Percentiles rank a stretch among this genome's conserved stretches.
Conservation (phyloP, 2,888 invertebrate genomes). For the Pharmacophagus antenor region DNA sequence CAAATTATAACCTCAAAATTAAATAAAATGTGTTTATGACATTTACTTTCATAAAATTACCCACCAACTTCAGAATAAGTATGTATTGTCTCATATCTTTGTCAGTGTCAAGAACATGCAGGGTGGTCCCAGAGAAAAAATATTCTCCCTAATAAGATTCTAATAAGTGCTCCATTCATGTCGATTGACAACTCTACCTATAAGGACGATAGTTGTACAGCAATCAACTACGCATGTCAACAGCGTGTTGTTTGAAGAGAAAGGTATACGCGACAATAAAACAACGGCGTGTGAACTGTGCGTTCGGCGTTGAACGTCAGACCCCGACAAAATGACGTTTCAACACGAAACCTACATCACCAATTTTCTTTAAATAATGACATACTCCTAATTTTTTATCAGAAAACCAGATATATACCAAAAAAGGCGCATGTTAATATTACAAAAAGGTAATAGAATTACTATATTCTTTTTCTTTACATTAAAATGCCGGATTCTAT, state of each 20-base stretch:
- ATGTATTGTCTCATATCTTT: background rate
- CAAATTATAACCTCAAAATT: too few species aligned
- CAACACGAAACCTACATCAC: conserved; percentile 54
- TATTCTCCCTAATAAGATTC: conserved; percentile 23
- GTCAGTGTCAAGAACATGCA: conserved; percentile 17
- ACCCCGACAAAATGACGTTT: conserved; percentile 69
- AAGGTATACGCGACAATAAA: conserved; percentile 43
- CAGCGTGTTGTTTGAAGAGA: conserved; percentile 54
- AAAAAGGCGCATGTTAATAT: too few species aligned
- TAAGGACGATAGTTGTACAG: conserved; percentile 12
- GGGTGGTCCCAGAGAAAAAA: conserved; percentile 27
- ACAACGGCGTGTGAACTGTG: conserved; percentile 60
- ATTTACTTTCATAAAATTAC: background rate
- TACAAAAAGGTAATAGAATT: too few species aligned
- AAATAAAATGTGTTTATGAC: background rate
- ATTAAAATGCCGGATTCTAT: too few species aligned
- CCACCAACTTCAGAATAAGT: conserved; percentile 8
- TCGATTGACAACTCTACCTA: conserved; percentile 1
- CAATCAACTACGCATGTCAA: conserved; percentile 42
- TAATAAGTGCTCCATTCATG: conserved; percentile 29
- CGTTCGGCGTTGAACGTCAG: conserved; percentile 37
- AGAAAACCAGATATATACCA: too few species aligned
- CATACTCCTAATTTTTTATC: too few species aligned
- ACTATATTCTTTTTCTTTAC: too few species aligned
- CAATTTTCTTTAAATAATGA: conserved; percentile 1